These are phyloP conservation scores for Epinephelus cyanopodus DNA, from an alignment of 2,113 vertebrate species.

Conservation along the genomic window DNA sequence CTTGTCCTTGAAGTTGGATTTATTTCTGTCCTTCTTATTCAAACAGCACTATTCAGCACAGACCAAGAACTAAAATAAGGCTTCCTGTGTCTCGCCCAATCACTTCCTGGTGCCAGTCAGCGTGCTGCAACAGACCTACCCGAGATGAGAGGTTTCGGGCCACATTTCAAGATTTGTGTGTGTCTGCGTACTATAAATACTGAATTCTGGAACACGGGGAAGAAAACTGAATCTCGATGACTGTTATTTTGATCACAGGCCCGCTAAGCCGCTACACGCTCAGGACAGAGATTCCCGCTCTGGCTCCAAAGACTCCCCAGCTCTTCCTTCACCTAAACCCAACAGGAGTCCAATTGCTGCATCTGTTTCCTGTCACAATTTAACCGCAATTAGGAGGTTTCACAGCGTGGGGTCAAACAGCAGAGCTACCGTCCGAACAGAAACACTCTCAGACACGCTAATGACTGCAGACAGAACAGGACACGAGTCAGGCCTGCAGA, in stretches of 20 bases:
- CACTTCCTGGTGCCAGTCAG: constrained; percentile 47
- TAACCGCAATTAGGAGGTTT: constrained; percentile 60
- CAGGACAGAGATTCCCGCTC: constrained; percentile 13
- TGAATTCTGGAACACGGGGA: neutral
- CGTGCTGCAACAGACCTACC: constrained; percentile 10
- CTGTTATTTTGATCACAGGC: constrained; percentile 46
- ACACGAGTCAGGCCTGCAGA: constrained; percentile 28
- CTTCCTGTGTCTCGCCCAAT: constrained; percentile 56
- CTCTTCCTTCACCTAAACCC: constrained; percentile 44
- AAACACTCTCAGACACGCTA: constrained; percentile 40
- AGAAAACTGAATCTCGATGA: constrained; percentile 16
- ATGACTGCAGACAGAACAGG: constrained; percentile 46
- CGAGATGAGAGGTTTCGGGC: constrained; percentile 1
- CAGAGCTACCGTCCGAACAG: constrained; percentile 44
- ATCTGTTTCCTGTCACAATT: constrained; percentile 65
- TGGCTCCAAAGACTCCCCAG: constrained; percentile 4
- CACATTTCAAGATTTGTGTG: constrained; percentile 27
- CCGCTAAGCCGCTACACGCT: neutral
- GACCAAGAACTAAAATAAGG: constrained; percentile 53
- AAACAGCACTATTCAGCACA: constrained; percentile 27
- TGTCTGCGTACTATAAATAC: neutral
- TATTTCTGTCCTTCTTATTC: constrained; percentile 54
- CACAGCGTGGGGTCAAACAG: constrained; percentile 45
- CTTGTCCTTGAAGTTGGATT: constrained; percentile 11
- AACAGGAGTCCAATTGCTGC: constrained; percentile 51